A percentile compares a stretch with the other conserved stretches of the same genome.
Evolutionary conservation across 2,888 invertebrate genomes (phyloP).

Genomic region (Zaprionus lineosus): DNA sequence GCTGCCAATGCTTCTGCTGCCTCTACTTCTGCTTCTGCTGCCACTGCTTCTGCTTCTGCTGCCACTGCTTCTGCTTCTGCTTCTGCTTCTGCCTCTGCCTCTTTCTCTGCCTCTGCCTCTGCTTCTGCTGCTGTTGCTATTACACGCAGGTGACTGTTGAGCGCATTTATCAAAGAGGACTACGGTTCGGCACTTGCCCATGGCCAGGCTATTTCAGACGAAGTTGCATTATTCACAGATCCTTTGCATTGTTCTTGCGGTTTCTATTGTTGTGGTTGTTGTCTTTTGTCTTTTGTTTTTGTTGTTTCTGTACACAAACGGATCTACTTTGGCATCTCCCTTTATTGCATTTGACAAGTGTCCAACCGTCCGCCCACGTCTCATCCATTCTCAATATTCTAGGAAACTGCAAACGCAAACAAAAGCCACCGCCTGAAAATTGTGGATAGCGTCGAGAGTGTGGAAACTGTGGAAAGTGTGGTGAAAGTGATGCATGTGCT

Average conservation of each 20-base stretch:
- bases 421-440: slow-evolving; percentile 39
- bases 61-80: too few relatives aligned
- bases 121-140: slow-evolving; percentile 30
- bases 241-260: slow-evolving; percentile 16
- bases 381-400: neutral
- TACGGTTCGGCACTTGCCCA: slow-evolving; percentile 59
- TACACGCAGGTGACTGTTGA: slow-evolving; percentile 49
- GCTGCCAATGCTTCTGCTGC: too few relatives aligned
- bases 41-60: too few relatives aligned
- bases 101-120: slow-evolving; percentile 19
- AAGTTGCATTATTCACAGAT: slow-evolving; percentile 55
- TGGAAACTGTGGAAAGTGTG: slow-evolving; percentile 36
- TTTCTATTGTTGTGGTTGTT: neutral
- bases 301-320: slow-evolving; percentile 42
- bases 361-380: slow-evolving; percentile 9
- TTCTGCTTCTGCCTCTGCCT: slow-evolving; percentile 29
- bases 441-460: slow-evolving; percentile 33
- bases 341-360: slow-evolving; percentile 66
- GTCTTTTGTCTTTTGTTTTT: slow-evolving; percentile 5
- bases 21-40: too few relatives aligned
- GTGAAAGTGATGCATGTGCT: slow-evolving; percentile 69
- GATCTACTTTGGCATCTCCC: slow-evolving; percentile 29
- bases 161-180: slow-evolving; percentile 62
- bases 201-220: too few relatives aligned
- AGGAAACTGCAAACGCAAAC: slow-evolving; percentile 43